phyloP scores from a whole-genome alignment of 2,888 invertebrate species.

The Gandaritis pyraliata region DNA sequence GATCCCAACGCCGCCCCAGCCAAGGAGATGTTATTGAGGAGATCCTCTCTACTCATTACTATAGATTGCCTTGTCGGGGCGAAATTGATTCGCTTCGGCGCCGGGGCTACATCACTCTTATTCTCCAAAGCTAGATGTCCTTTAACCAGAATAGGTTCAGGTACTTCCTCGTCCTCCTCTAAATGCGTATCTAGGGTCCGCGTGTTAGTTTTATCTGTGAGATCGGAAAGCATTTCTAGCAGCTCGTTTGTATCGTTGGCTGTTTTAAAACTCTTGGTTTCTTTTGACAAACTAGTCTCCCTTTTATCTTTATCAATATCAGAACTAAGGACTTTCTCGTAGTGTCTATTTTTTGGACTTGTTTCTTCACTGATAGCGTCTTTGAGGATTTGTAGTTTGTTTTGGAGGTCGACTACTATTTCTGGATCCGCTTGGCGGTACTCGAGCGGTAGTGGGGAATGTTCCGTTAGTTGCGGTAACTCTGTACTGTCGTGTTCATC shows the following conservation, averaged over 20 bases:
- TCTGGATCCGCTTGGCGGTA: constrained; percentile 34
- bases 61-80: constrained; percentile 57
- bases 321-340: constrained; percentile 45
- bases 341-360: constrained; percentile 39
- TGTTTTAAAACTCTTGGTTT: constrained; percentile 48
- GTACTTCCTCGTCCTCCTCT: constrained; percentile 33
- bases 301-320: constrained; percentile 20
- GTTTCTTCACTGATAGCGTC: constrained; percentile 19
- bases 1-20: constrained; percentile 63
- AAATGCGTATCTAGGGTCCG: constrained; percentile 28
- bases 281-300: neutral
- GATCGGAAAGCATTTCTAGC: constrained; percentile 63
- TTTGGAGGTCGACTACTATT: constrained; percentile 37
- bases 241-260: constrained; percentile 68
- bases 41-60: constrained; percentile 61
- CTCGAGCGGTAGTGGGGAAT: constrained; percentile 37
- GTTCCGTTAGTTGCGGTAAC: constrained; percentile 11
- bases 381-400: constrained; percentile 43
- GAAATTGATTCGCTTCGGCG: constrained; percentile 49
- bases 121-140: constrained; percentile 40
- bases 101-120: constrained; percentile 37
- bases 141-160: constrained; percentile 24
- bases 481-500: constrained; percentile 18
- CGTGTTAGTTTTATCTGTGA: constrained; percentile 54
- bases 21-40: constrained; percentile 66